A percentile compares a stretch with the other conserved stretches of the same genome.
These are phyloP conservation scores for Artibeus jamaicensis DNA, from an alignment of 2,797 vertebrate species.

Conservation along the genomic window DNA sequence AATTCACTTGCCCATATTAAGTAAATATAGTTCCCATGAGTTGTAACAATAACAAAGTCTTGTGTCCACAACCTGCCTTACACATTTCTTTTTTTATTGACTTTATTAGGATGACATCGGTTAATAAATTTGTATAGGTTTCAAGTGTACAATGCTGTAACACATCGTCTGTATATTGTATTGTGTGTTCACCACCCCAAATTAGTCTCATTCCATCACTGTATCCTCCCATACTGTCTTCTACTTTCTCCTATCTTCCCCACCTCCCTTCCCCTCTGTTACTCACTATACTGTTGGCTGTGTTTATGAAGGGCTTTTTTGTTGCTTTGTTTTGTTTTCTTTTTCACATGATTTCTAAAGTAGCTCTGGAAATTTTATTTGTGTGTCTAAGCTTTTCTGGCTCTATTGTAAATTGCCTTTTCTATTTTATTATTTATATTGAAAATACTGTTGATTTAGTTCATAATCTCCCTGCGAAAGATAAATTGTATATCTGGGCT, in stretches of 20 bases:
- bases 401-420: slow-evolving; percentile 33
- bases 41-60: not conserved
- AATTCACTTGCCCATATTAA: not conserved
- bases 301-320: not conserved
- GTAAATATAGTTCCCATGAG: not conserved
- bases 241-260: not conserved
- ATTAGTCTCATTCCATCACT: not conserved
- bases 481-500: slow-evolving; percentile 33
- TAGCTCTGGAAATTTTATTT: slow-evolving; percentile 36
- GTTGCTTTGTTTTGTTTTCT: not conserved
- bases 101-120: not conserved
- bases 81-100: not conserved
- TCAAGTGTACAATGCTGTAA: not conserved
- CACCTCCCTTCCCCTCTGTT: not conserved
- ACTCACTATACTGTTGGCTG: not conserved
- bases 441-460: slow-evolving; percentile 58
- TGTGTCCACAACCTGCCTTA: not conserved
- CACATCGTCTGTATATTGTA: not conserved
- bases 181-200: not conserved
- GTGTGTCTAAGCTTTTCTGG: slow-evolving; percentile 18
- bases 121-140: not conserved
- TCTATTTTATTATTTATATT: slow-evolving; percentile 72
- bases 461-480: slow-evolving; percentile 49
- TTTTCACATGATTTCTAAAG: not conserved
- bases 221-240: not conserved